phyloP scores from a whole-genome alignment of 2,888 invertebrate genomes.

The Diarsia brunnea region DNA sequence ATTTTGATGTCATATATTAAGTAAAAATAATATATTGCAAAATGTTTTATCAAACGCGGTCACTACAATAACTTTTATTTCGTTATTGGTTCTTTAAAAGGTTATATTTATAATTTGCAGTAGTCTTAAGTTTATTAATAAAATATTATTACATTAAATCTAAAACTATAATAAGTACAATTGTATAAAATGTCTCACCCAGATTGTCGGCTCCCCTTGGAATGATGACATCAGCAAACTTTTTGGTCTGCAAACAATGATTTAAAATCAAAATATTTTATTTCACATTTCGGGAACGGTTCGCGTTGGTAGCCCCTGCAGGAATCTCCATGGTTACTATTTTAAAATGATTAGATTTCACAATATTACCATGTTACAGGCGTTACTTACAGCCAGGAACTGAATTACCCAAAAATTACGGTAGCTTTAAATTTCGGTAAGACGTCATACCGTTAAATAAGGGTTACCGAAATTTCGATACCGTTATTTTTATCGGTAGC shows the following conservation, averaged over 20 bases:
- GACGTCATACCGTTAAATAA: too few species aligned
- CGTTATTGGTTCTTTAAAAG: background rate
- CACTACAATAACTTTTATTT: background rate
- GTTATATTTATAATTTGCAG: background rate
- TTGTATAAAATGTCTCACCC: constrained; percentile 91
- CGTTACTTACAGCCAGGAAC: too few species aligned
- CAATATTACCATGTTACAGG: too few species aligned
- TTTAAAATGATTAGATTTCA: too few species aligned
- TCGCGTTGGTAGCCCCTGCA: too few species aligned
- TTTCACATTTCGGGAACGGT: too few species aligned
- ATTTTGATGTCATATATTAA: too few species aligned
- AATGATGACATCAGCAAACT: constrained; percentile 99
- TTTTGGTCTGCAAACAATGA: constrained; percentile 96
- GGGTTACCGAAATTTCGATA: too few species aligned
- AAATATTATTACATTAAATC: background rate
- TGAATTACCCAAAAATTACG: too few species aligned
- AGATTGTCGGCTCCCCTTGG: constrained; percentile 99
- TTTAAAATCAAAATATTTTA: background rate
- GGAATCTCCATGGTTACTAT: too few species aligned
- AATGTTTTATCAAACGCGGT: background rate
- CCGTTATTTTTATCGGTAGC: too few species aligned
- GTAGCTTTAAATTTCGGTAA: too few species aligned
- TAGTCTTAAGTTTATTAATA: background rate
- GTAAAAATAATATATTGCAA: background rate
- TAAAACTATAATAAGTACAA: background rate